Conservation (phyloP, 2,888 invertebrate species). For the Drosophila algonquin region DNA sequence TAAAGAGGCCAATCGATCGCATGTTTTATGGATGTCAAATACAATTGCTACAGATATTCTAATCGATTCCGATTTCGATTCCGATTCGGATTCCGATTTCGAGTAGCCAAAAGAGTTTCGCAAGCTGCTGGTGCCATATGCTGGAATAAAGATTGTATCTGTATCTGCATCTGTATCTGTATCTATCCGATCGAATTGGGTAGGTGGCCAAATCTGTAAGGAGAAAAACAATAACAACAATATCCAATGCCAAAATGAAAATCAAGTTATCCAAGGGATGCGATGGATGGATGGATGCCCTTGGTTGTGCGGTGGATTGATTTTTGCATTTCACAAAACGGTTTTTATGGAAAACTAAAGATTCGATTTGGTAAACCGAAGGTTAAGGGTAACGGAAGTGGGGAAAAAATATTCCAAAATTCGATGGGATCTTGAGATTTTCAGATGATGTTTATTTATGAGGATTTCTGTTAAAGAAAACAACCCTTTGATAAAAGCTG, state of each 20-base stretch:
- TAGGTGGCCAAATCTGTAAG: conserved; percentile 18
- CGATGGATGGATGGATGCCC: not conserved
- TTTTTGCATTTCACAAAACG: conserved; percentile 4
- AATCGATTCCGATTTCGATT: conserved; percentile 44
- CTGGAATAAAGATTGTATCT: conserved; percentile 44
- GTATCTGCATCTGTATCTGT: not conserved
- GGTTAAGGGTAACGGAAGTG: not conserved
- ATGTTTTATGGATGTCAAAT: conserved; percentile 76
- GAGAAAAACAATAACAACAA: conserved; percentile 23
- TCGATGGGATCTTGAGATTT: not conserved
- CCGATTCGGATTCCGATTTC: conserved; percentile 4
- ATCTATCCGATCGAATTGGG: not conserved
- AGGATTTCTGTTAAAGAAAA: not conserved
- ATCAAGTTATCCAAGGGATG: conserved; percentile 23
- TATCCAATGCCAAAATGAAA: conserved; percentile 55
- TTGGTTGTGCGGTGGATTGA: not conserved
- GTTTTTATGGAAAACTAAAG: not conserved
- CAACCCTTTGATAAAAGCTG: not conserved
- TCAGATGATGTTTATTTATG: not conserved
- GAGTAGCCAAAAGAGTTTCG: conserved; percentile 47
- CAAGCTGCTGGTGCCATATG: conserved; percentile 56
- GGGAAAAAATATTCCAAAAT: not conserved
- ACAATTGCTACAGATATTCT: conserved; percentile 75
- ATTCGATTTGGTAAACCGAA: not conserved
- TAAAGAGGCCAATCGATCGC: conserved; percentile 78